A percentile compares a stretch with the other conserved stretches of the same genome.
These are phyloP conservation scores for Halocynthia roretzi DNA, from an alignment of 23 tunicate genomes.

Conservation along the genomic window DNA sequence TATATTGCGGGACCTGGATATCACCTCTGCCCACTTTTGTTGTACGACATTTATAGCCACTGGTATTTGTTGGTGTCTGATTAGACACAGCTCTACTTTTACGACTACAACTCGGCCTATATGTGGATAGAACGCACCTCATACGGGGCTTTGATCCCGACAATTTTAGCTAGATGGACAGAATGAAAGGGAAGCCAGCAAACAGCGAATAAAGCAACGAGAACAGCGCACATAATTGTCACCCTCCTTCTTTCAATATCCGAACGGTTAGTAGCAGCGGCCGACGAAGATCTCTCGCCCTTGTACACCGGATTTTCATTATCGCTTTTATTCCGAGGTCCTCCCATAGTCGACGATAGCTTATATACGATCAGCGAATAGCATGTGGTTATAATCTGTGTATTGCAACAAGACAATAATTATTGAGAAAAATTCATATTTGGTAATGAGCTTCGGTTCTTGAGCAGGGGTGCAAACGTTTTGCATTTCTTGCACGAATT, in stretches of 20 bases:
- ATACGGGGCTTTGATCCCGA: conserved; percentile 20
- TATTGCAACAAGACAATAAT: neutral
- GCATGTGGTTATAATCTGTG: conserved; percentile 53
- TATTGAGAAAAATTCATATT: neutral
- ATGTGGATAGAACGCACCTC: no score
- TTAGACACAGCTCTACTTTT: no score
- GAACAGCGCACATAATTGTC: conserved; percentile 78
- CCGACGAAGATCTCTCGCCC: neutral
- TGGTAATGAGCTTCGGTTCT: neutral
- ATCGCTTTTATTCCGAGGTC: neutral
- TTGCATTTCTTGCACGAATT: no score
- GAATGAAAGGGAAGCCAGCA: conserved; percentile 83
- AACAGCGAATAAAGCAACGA: conserved; percentile 42
- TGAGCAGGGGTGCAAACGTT: neutral
- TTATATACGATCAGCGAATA: conserved; percentile 56
- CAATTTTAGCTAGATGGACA: conserved; percentile 51
- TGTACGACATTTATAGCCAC: no score
- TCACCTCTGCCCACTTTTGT: no score
- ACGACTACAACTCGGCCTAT: no score
- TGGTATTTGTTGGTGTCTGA: no score
- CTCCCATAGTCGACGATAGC: conserved; percentile 13
- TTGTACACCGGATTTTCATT: neutral
- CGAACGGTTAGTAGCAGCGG: conserved; percentile 22
- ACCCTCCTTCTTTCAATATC: conserved; percentile 56
- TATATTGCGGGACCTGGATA: no score